Base-by-base conservation (phyloP, 35 echinoderm and acorn worm genomes). In the Strongylocentrotus purpuratus region DNA sequence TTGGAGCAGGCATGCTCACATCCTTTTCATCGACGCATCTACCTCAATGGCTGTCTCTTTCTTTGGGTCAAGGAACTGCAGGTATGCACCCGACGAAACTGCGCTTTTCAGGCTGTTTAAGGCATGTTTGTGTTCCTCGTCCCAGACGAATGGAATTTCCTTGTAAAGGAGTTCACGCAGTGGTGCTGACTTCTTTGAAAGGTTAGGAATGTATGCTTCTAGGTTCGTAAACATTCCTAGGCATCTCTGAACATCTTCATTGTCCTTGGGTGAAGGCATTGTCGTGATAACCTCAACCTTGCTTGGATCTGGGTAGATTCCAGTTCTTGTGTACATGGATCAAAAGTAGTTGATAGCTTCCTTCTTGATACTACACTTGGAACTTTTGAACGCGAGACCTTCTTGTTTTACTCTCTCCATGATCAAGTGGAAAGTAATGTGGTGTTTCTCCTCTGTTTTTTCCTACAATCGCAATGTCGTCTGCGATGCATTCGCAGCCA, bases 391-490 rank as follows among this genome's bases (percentile, higher is more conserved):
- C 28, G 89, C 87, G 11, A 96, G 86, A 46, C 94, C 96, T 89
- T 96, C 52, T 12, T 70, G 93, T 45, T 94, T 94, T 4, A 94
- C 86, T 58, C 25, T 13, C 32, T 95, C 88, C 33, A 96, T 33
- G 31, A 96, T 33, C 4, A 92, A 46, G 46, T 45, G 32, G 86
- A 96, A 86, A 87, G 94, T 96, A 4, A 11, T 35, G 88, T 95
- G 94, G 47, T 96, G 94, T 88, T 96, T 94, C 78, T 94, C 88
- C 31, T 94, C 96, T 4, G 94, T n/a, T 95, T 15, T 22, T 18
- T 31, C 96, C 96, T 41, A 45, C 61, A 46, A 96, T 35, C 28
- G 87, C 96, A 6, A 97, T 95, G 22, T 96, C 93, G 60, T 96
- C 86, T 47, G 92, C 92, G 32, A 92, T 93, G 7, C 95, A 31